Evolutionary conservation across 2,113 vertebrate species (phyloP).

Genomic region (Myrmecophaga tridactyla): DNA sequence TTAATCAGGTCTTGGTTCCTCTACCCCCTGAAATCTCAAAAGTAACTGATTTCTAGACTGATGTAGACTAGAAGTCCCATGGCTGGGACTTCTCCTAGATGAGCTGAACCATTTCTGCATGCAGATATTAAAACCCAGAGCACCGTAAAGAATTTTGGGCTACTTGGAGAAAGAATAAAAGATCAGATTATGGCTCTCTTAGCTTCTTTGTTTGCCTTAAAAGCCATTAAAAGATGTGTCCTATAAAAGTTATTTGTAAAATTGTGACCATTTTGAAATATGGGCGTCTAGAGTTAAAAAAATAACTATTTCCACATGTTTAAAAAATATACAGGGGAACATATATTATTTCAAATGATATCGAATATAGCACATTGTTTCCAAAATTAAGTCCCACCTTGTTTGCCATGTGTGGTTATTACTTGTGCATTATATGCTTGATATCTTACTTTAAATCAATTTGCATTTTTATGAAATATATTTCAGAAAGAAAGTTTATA

Average conservation of each 20-base stretch:
- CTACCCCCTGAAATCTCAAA: background rate
- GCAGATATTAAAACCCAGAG: background rate
- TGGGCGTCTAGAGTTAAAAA: background rate
- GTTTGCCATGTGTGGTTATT: background rate
- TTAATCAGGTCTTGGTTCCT: background rate
- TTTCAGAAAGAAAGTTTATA: background rate
- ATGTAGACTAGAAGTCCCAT: background rate
- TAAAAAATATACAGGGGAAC: background rate
- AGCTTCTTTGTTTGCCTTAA: background rate
- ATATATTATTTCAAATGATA: conserved; percentile 16
- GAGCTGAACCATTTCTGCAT: background rate
- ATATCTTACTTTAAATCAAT: background rate
- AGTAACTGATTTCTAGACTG: background rate
- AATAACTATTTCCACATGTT: background rate
- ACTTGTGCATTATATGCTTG: background rate
- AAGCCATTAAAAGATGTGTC: background rate
- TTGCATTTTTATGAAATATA: background rate
- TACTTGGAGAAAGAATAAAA: conserved; percentile 7
- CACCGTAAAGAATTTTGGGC: background rate
- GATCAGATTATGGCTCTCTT: background rate
- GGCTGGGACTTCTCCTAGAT: background rate
- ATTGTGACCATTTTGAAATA: background rate
- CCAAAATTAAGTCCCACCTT: background rate
- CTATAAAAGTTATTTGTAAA: background rate
- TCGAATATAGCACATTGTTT: background rate